A percentile compares a stretch with the other conserved stretches of the same genome.
phyloP scores from a whole-genome alignment of 2,113 vertebrate genomes.

The Apteryx mantelli region DNA sequence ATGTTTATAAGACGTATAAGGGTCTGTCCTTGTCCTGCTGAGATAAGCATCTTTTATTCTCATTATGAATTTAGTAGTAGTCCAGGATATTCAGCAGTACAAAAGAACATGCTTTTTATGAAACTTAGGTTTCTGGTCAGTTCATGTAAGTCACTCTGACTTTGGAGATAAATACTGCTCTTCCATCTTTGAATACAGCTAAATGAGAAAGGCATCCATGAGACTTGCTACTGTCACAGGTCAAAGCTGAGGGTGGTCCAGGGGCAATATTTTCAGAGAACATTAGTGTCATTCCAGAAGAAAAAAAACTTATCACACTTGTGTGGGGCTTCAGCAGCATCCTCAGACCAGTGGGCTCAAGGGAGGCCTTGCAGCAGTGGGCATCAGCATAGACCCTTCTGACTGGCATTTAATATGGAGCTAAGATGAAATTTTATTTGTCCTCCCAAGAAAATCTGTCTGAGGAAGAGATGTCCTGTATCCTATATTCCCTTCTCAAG shows the following conservation, averaged over 20 bases:
- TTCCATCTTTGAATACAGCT: neutral
- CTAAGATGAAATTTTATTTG: neutral
- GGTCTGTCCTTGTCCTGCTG: neutral
- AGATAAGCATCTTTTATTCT: neutral
- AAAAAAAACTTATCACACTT: neutral
- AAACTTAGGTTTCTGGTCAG: neutral
- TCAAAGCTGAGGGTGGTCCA: neutral
- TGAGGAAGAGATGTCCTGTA: neutral
- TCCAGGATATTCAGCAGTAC: neutral
- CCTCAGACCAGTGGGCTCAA: neutral
- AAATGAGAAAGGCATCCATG: neutral
- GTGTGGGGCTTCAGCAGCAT: neutral
- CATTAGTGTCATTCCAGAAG: neutral
- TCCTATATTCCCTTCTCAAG: neutral
- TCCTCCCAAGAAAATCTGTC: neutral
- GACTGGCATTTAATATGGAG: neutral
- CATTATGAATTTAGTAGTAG: constrained; percentile 14
- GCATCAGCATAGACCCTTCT: neutral
- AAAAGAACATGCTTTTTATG: neutral
- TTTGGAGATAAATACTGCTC: neutral
- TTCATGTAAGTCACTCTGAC: neutral
- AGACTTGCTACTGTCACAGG: neutral
- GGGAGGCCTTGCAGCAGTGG: neutral
- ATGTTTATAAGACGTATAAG: neutral
- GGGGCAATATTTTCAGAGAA: neutral